Evolutionary conservation across 2,797 vertebrate genomes (phyloP).

Genomic region (Pipistrellus pipistrellus): DNA sequence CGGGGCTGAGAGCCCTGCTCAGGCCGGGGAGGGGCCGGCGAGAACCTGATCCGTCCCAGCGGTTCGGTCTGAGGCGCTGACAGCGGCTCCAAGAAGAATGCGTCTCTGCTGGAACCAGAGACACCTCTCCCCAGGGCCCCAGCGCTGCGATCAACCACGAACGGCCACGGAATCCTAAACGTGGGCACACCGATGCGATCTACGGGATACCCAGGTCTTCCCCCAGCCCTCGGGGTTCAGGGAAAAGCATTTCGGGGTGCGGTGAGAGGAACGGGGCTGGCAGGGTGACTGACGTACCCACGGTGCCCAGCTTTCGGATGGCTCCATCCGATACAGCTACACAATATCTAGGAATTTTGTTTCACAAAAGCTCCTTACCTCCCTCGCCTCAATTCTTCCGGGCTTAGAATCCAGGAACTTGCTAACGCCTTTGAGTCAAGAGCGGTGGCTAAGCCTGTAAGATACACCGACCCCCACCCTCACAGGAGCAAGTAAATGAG

Average conservation of each 20-base stretch:
- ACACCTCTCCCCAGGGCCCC: background rate
- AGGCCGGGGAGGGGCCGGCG: background rate
- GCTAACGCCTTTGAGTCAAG: background rate
- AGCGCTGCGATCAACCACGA: background rate
- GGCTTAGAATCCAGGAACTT: background rate
- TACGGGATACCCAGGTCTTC: background rate
- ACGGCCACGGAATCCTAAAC: background rate
- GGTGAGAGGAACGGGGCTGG: background rate
- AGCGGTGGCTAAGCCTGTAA: background rate
- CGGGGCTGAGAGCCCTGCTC: background rate
- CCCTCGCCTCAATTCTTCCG: background rate
- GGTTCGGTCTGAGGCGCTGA: background rate
- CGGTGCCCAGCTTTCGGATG: background rate
- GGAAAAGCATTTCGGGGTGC: accelerated
- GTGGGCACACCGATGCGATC: accelerated
- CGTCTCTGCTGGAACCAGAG: background rate
- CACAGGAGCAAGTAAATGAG: background rate
- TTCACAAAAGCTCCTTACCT: background rate
- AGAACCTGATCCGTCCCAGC: background rate
- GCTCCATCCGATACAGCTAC: background rate
- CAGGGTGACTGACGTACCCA: accelerated
- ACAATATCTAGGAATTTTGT: background rate
- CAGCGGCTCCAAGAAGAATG: accelerated
- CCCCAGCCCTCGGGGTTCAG: accelerated
- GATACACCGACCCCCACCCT: background rate